Conservation (phyloP, 1,140 invertebrate species). For the Papilio aristodemus region DNA sequence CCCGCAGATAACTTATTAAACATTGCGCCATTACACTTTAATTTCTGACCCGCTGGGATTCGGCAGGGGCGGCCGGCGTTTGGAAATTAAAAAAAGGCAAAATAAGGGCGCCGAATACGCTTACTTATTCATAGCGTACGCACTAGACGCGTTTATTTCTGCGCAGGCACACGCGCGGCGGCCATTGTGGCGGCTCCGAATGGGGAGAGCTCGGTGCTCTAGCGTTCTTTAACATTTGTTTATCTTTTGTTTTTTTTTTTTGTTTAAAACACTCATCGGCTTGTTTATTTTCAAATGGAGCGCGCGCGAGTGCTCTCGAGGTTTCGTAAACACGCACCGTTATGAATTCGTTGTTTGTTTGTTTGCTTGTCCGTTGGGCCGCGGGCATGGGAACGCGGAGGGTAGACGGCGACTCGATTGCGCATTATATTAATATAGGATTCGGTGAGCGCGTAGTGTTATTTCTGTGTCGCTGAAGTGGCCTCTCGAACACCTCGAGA, state of each 20-base stretch:
- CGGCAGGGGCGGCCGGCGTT: constrained; percentile 52
- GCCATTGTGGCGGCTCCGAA: constrained; percentile 38
- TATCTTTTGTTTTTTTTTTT: constrained; percentile 32
- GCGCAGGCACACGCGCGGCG: constrained; percentile 46
- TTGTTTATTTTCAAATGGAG: constrained; percentile 70
- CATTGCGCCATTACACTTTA: constrained; percentile 77
- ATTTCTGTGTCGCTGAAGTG: background rate
- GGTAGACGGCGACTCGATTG: background rate
- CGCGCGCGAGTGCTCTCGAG: constrained; percentile 63
- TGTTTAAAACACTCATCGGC: constrained; percentile 54
- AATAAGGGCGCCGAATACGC: constrained; percentile 49
- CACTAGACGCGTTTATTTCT: constrained; percentile 53
- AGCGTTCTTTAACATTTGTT: constrained; percentile 58
- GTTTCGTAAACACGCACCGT: constrained; percentile 50
- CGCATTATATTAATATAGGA: background rate
- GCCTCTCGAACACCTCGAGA: background rate
- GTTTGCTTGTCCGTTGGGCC: constrained; percentile 48
- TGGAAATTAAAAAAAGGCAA: constrained; percentile 61
- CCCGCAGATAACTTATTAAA: constrained; percentile 78
- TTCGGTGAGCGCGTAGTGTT: constrained; percentile 2
- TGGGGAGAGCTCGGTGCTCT: constrained; percentile 45
- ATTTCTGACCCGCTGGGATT: constrained; percentile 71
- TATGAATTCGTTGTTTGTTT: constrained; percentile 55
- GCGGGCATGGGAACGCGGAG: constrained; percentile 29
- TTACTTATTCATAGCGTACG: constrained; percentile 55